A percentile compares a stretch with the other conserved stretches of the same genome.
Conservation (phyloP, 2,888 invertebrate species). For the Yponomeuta malinellus region DNA sequence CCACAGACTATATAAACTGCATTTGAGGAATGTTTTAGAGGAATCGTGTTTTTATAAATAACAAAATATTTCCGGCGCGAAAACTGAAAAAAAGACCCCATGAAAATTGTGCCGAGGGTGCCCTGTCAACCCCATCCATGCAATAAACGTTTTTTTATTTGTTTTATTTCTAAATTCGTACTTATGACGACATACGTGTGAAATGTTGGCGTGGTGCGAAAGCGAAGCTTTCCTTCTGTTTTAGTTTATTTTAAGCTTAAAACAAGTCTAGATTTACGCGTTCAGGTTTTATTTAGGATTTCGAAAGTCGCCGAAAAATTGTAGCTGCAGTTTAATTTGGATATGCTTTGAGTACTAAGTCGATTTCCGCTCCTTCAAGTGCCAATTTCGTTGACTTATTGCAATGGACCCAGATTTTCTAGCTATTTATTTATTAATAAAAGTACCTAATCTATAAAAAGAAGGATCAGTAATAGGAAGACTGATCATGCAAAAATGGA, state of each 20-base stretch:
- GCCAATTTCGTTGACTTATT: constrained; percentile 36
- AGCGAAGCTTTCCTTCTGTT: neutral
- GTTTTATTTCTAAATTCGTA: neutral
- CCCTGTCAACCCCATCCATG: no score
- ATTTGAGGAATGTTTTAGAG: no score
- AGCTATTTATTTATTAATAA: no score
- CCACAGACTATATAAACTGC: no score
- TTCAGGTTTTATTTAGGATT: constrained; percentile 11
- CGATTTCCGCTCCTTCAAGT: constrained; percentile 15
- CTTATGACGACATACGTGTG: neutral
- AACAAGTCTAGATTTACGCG: neutral
- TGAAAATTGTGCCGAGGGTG: no score
- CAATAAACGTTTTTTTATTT: no score
- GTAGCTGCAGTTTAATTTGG: constrained; percentile 7
- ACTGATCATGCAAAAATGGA: no score
- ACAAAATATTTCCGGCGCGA: no score
- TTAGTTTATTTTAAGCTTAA: neutral
- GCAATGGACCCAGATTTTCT: neutral
- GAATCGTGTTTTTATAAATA: no score
- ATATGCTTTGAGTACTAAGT: neutral
- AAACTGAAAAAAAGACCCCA: no score
- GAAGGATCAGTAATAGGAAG: no score
- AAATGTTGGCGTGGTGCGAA: neutral
- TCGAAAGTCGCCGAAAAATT: constrained; percentile 11
- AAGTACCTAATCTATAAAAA: no score